phyloP scores from a whole-genome alignment of 2,888 invertebrate species.

The Acheta domesticus region DNA sequence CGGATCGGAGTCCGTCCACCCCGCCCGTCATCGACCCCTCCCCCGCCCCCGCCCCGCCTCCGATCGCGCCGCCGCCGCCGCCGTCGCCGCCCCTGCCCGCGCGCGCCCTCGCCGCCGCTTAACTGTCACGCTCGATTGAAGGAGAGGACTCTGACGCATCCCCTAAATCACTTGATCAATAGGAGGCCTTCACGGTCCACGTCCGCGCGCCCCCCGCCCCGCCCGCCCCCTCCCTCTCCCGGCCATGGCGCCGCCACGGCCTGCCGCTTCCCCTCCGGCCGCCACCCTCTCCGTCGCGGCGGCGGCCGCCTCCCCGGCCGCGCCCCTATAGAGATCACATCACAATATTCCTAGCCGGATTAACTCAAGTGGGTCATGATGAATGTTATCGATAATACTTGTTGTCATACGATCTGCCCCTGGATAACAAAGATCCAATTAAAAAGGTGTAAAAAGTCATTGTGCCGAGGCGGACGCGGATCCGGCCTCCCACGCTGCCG shows the following conservation, averaged over 20 bases:
- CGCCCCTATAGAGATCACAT: background rate
- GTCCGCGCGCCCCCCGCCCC: background rate
- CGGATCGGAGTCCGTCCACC: background rate
- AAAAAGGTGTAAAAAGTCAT: constrained; percentile 34
- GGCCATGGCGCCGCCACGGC: constrained; percentile 22
- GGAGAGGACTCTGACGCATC: constrained; percentile 12
- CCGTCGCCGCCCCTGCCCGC: background rate
- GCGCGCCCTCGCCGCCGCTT: constrained; percentile 19
- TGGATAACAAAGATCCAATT: constrained; percentile 32
- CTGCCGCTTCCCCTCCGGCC: background rate
- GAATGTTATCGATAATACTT: constrained; percentile 30
- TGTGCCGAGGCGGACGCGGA: constrained; percentile 22
- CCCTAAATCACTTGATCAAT: constrained; percentile 18
- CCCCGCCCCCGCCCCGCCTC: background rate
- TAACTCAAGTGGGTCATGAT: constrained; percentile 28
- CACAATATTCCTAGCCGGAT: constrained; percentile 3
- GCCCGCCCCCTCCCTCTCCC: background rate
- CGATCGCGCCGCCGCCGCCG: background rate
- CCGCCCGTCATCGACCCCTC: background rate
- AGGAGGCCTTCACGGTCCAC: constrained; percentile 18
- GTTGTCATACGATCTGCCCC: constrained; percentile 23
- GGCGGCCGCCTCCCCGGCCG: background rate
- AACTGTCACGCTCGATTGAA: background rate
- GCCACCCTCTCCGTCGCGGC: no score
- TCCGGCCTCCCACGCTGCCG: constrained; percentile 1